Conservation (phyloP, 2,888 invertebrate genomes). For the Athrips mouffetella region DNA sequence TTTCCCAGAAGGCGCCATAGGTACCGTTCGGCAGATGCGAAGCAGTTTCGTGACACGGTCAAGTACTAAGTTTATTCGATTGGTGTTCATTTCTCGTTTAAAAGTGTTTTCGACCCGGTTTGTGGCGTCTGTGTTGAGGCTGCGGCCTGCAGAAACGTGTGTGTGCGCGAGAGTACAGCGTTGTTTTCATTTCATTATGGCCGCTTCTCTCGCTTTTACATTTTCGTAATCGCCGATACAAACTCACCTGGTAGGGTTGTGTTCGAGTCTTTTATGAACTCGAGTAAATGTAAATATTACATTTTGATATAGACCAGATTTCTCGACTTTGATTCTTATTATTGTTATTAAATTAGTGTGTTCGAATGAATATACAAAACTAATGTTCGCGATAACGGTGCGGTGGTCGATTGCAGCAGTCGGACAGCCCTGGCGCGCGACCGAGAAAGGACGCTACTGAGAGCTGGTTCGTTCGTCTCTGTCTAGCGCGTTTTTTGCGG, state of each 20-base stretch:
- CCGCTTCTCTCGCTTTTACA: constrained; percentile 72
- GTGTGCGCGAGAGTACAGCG: constrained; percentile 54
- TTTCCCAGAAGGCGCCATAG: constrained; percentile 72
- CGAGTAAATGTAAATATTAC: constrained; percentile 34
- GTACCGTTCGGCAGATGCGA: constrained; percentile 71
- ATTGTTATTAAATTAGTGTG: background rate
- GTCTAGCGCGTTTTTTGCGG: constrained; percentile 73
- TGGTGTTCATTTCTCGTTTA: constrained; percentile 67
- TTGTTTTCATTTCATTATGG: constrained; percentile 73
- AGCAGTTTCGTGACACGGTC: constrained; percentile 70
- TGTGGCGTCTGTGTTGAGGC: constrained; percentile 47
- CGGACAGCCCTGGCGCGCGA: constrained; percentile 60
- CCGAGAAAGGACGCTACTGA: constrained; percentile 53
- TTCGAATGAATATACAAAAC: too few relatives aligned
- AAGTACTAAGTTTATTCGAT: constrained; percentile 69
- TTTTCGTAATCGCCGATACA: constrained; percentile 72
- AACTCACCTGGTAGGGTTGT: constrained; percentile 60
- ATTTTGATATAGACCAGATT: constrained; percentile 12
- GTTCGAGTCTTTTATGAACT: constrained; percentile 43
- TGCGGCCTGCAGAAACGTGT: constrained; percentile 38
- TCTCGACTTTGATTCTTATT: background rate
- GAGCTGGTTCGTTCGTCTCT: constrained; percentile 45
- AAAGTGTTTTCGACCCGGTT: constrained; percentile 77
- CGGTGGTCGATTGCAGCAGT: background rate
- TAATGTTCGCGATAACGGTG: too few relatives aligned